phyloP scores from a whole-genome alignment of 2,797 vertebrate species.

The Heterohyrax brucei region DNA sequence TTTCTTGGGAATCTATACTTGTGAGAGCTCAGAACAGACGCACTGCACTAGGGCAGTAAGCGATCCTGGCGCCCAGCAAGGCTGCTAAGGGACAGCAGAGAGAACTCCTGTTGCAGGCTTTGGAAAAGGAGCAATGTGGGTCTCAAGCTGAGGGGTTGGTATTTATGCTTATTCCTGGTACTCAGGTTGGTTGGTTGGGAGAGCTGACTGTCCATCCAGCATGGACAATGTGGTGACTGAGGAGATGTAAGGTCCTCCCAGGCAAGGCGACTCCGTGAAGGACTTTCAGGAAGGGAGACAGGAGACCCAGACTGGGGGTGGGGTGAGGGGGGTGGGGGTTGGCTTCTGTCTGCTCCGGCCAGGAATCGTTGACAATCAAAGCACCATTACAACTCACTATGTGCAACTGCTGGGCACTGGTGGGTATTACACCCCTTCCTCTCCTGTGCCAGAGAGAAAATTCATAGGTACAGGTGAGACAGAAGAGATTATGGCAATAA shows the following conservation, averaged over 20 bases:
- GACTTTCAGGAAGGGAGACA: background rate
- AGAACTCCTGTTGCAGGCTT: background rate
- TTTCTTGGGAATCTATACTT: background rate
- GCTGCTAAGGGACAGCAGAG: background rate
- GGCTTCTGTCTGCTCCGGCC: background rate
- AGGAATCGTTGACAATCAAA: background rate
- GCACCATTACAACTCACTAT: background rate
- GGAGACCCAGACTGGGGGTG: background rate
- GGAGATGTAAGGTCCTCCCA: background rate
- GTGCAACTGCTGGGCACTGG: background rate
- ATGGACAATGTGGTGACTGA: background rate
- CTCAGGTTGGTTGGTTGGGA: background rate
- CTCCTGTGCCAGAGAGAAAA: background rate
- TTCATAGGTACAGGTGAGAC: background rate
- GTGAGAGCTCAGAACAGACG: background rate
- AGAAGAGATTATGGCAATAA: background rate
- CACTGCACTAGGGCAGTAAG: background rate
- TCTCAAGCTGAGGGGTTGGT: background rate
- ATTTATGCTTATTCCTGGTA: background rate
- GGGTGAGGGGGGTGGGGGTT: too few species aligned
- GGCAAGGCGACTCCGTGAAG: background rate
- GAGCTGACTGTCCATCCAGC: background rate
- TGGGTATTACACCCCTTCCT: background rate
- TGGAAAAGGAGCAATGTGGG: too few species aligned
- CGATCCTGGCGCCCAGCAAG: accelerated